Evolutionary conservation across 2,113 vertebrate species (phyloP).

Genomic region (Pangasianodon gigas): DNA sequence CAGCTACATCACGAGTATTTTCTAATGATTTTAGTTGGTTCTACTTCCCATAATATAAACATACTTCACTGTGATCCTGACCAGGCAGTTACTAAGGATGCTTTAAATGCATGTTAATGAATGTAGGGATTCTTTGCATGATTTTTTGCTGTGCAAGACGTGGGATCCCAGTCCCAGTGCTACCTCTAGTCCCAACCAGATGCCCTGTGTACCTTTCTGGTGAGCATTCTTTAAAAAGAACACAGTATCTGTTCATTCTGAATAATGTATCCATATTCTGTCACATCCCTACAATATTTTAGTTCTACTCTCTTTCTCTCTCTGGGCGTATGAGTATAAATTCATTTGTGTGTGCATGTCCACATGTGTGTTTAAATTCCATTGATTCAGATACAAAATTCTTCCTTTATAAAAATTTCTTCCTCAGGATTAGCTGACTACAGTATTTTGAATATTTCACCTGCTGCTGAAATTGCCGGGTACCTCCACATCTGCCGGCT

Average conservation of each 20-base stretch:
- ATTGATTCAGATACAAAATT: slow-evolving; percentile 15
- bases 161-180: not conserved
- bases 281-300: not conserved
- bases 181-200: not conserved
- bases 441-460: slow-evolving; percentile 42
- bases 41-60: not conserved
- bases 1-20: not conserved
- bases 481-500: slow-evolving; percentile 28
- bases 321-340: not conserved
- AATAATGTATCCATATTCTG: not conserved
- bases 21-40: not conserved
- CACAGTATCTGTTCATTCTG: not conserved
- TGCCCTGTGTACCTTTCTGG: not conserved
- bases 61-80: not conserved
- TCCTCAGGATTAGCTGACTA: slow-evolving; percentile 25
- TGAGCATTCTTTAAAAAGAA: not conserved
- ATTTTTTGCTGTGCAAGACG: not conserved
- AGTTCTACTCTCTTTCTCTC: not conserved
- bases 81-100: not conserved
- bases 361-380: slow-evolving; percentile 25
- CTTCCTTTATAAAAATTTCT: not conserved
- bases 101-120: not conserved
- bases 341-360: not conserved
- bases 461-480: slow-evolving; percentile 22
- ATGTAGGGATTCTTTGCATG: not conserved